phyloP scores from a whole-genome alignment of 2,888 invertebrate genomes.

The Epinotia nisella region DNA sequence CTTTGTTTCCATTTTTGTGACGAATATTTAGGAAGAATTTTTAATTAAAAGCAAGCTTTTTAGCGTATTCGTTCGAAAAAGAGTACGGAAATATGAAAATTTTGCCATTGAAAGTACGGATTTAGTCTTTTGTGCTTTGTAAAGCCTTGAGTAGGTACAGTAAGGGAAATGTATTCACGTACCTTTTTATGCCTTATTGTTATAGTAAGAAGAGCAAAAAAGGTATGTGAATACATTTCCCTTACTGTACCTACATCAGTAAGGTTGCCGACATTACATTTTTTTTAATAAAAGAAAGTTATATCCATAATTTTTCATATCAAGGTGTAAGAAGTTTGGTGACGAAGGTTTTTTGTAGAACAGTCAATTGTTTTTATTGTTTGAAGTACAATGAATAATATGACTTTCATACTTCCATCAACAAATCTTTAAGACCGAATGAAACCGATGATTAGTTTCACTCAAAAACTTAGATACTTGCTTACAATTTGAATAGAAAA shows the following conservation, averaged over 20 bases:
- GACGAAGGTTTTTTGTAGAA: background rate
- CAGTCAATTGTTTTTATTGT: background rate
- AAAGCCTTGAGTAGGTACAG: background rate
- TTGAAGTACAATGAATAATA: no score
- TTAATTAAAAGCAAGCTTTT: slow-evolving; percentile 27
- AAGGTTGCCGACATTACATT: background rate
- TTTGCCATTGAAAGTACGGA: background rate
- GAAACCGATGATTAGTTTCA: no score
- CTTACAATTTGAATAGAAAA: no score
- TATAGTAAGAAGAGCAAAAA: no score
- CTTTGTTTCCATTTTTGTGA: slow-evolving; percentile 16
- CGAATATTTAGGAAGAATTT: background rate
- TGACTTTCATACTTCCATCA: no score
- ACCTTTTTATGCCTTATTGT: no score
- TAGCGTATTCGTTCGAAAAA: background rate
- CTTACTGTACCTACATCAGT: no score
- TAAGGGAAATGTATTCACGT: no score
- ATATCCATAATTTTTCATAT: background rate
- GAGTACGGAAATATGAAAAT: background rate
- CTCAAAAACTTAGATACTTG: no score
- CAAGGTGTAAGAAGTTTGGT: no score
- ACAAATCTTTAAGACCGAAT: no score
- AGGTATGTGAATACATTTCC: no score
- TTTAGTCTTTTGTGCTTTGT: background rate
- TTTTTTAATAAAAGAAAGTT: background rate